These are phyloP conservation scores for Falcunculus frontatus DNA, from an alignment of 2,113 vertebrate species.

Conservation along the genomic window DNA sequence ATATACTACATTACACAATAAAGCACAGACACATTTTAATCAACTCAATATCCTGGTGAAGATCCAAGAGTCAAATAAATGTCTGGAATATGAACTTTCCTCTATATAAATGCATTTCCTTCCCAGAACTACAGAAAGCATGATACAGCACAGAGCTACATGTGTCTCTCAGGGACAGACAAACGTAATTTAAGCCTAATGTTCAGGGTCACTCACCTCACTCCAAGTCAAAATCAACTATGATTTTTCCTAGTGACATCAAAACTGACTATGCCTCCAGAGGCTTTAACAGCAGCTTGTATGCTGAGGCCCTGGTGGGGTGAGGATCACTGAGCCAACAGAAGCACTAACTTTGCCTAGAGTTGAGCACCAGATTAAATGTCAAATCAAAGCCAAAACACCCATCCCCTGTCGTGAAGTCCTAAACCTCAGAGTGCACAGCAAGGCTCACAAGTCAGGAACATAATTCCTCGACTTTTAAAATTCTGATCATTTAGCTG, in stretches of 20 bases:
- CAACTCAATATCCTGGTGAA: neutral
- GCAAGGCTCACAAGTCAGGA: neutral
- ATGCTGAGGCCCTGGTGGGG: neutral
- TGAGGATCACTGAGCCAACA: neutral
- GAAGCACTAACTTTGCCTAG: neutral
- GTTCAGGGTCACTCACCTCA: neutral
- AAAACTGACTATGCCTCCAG: neutral
- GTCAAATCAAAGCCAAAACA: neutral
- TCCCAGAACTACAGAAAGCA: neutral
- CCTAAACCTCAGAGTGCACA: neutral
- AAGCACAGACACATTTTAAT: neutral
- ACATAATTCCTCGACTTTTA: neutral
- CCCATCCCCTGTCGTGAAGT: neutral
- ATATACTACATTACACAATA: neutral
- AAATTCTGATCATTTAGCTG: neutral
- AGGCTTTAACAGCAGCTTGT: neutral
- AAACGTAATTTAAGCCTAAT: neutral
- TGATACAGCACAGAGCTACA: neutral
- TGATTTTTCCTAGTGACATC: neutral
- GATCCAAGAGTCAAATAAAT: neutral
- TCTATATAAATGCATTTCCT: neutral
- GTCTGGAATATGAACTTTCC: neutral
- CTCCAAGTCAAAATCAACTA: neutral
- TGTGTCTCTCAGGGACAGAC: neutral
- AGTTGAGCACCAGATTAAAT: neutral